Conservation (phyloP, 2,113 vertebrate genomes). For the Phainopepla nitens region DNA sequence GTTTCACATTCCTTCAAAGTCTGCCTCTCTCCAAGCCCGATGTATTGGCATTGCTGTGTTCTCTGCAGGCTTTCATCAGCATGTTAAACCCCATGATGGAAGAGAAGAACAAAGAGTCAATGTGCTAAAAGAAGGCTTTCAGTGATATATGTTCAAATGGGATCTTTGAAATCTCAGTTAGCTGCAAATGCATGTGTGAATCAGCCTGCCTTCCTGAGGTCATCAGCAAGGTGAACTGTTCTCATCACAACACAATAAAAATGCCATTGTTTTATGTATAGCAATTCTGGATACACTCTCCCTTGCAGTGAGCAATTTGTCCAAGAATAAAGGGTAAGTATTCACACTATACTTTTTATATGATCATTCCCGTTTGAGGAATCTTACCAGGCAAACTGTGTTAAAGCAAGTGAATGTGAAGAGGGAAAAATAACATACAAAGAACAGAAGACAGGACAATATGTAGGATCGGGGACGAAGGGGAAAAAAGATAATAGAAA, state of each 20-base stretch:
- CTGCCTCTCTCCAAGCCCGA: not conserved
- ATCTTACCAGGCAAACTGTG: not conserved
- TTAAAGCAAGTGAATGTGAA: not conserved
- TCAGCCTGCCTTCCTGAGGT: not conserved
- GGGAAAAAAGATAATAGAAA: not conserved
- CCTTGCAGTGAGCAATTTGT: slow-evolving; percentile 6
- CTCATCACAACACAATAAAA: slow-evolving; percentile 44
- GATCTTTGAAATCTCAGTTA: slow-evolving; percentile 24
- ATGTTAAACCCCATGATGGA: not conserved
- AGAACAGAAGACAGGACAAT: not conserved
- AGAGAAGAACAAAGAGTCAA: not conserved
- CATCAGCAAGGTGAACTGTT: slow-evolving; percentile 24
- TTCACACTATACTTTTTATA: slow-evolving; percentile 6
- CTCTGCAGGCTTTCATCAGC: not conserved
- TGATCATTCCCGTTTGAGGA: not conserved
- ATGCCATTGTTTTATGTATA: slow-evolving; percentile 42
- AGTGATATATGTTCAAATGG: not conserved
- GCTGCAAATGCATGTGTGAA: not conserved
- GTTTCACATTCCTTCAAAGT: not conserved
- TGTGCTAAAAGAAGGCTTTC: not conserved
- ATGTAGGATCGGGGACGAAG: accelerated
- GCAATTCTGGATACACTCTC: slow-evolving; percentile 16
- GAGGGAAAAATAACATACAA: not conserved
- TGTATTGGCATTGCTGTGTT: not conserved
- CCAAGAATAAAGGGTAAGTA: slow-evolving; percentile 32